Evolutionary conservation across 2,797 vertebrate species (phyloP).

Genomic region (Cryptoblepharus egeriae): DNA sequence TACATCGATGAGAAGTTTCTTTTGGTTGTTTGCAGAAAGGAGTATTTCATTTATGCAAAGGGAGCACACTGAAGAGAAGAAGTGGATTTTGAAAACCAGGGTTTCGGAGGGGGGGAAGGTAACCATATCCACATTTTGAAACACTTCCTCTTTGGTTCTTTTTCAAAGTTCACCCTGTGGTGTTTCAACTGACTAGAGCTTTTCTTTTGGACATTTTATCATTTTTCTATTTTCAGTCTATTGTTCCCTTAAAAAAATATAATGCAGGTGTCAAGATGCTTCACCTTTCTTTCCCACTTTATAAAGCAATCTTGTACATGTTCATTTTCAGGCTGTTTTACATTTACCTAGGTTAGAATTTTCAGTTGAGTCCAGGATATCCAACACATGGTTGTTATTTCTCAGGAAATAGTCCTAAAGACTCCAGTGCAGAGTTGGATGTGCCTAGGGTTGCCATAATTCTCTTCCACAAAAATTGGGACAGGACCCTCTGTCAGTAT

Average conservation of each 20-base stretch:
- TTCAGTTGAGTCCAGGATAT: slow-evolving; percentile 4
- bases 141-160: slow-evolving; percentile 25
- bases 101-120: slow-evolving; percentile 23
- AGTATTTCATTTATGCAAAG: slow-evolving; percentile 49
- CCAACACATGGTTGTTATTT: not conserved
- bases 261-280: slow-evolving; percentile 7
- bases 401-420: not conserved
- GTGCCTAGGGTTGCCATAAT: no score
- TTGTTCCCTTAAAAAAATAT: slow-evolving; percentile 43
- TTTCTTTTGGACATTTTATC: slow-evolving; percentile 40
- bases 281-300: slow-evolving; percentile 3
- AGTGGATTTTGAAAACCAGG: slow-evolving; percentile 20
- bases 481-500: no score
- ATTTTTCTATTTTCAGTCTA: slow-evolving; percentile 46
- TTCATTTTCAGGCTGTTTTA: slow-evolving; percentile 32
- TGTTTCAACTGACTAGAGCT: slow-evolving; percentile 36
- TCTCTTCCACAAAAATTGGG: no score
- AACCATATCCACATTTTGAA: slow-evolving; percentile 23
- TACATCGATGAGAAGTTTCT: not conserved
- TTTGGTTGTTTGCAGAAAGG: not conserved
- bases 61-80: slow-evolving; percentile 35
- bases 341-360: slow-evolving; percentile 20
- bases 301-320: not conserved
- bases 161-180: slow-evolving; percentile 25
- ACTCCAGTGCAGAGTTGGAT: not conserved